These are phyloP conservation scores for Gymnothorax javanicus DNA, from an alignment of 2,797 vertebrate genomes.

Conservation along the genomic window DNA sequence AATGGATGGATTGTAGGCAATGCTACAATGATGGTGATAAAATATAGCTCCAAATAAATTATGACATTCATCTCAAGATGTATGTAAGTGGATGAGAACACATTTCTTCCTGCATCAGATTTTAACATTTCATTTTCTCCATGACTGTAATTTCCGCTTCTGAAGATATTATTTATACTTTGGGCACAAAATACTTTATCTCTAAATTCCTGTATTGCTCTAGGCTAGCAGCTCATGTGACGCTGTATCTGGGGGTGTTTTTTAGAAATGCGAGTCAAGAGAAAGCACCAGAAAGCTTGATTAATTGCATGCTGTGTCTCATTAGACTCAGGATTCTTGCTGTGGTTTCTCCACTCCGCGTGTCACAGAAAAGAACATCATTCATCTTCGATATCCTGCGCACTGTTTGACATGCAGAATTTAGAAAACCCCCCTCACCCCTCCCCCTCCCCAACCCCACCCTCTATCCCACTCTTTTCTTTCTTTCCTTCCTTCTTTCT, in stretches of 20 bases:
- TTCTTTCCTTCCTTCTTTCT: neutral
- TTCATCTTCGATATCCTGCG: conserved; percentile 18
- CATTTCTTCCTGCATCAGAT: neutral
- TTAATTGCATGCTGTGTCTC: neutral
- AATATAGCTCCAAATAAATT: neutral
- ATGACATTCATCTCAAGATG: neutral
- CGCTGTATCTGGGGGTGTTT: conserved; percentile 3
- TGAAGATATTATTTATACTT: neutral
- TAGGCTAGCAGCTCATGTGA: conserved; percentile 6
- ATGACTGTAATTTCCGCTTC: neutral
- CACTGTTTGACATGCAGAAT: neutral
- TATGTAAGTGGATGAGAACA: neutral
- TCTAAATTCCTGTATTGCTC: neutral
- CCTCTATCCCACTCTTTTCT: neutral
- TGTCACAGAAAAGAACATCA: conserved; percentile 17
- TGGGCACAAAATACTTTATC: neutral
- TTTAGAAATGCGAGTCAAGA: neutral
- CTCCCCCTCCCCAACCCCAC: neutral
- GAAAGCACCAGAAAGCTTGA: conserved; percentile 13
- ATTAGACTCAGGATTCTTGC: conserved; percentile 13
- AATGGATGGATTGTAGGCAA: neutral
- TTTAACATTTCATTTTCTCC: neutral
- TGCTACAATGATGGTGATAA: neutral
- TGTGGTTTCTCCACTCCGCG: conserved; percentile 2
- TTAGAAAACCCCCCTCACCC: conserved; percentile 5